A percentile compares a stretch with the other conserved stretches of the same genome.
Conservation (phyloP, 37 sponge, comb jelly and placozoan species). For the Corticium candelabrum region DNA sequence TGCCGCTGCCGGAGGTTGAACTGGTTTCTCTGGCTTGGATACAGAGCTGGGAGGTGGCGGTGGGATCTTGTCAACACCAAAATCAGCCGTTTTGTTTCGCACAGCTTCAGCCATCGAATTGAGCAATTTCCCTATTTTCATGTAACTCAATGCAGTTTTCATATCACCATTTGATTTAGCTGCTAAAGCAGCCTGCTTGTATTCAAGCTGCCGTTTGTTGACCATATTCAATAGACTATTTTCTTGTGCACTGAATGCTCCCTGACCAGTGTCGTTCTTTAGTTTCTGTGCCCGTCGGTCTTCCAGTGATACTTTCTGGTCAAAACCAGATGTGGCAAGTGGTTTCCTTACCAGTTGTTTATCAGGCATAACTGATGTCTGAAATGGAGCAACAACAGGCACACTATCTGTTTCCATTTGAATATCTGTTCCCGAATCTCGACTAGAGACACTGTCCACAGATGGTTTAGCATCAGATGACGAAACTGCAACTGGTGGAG, state of each 20-base stretch:
- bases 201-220: background rate
- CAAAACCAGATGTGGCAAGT: background rate
- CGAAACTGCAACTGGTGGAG: constrained; percentile 21
- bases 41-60: constrained; percentile 63
- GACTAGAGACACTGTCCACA: background rate
- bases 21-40: constrained; percentile 13
- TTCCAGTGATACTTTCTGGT: background rate
- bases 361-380: background rate
- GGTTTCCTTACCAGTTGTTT: background rate
- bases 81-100: background rate
- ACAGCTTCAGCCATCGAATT: background rate
- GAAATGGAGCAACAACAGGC: background rate
- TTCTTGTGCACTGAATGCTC: background rate
- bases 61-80: constrained; percentile 59
- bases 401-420: background rate
- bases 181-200: background rate
- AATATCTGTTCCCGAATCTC: constrained; percentile 3
- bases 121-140: background rate
- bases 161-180: background rate
- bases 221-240: background rate
- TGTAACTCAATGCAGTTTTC: background rate
- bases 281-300: background rate
- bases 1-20: constrained; percentile 54
- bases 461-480: constrained; percentile 7
- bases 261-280: background rate